Percentiles rank a stretch among this genome's conserved stretches.
Conservation (phyloP, 2,888 invertebrate genomes). For the Linnaemya vulpina region DNA sequence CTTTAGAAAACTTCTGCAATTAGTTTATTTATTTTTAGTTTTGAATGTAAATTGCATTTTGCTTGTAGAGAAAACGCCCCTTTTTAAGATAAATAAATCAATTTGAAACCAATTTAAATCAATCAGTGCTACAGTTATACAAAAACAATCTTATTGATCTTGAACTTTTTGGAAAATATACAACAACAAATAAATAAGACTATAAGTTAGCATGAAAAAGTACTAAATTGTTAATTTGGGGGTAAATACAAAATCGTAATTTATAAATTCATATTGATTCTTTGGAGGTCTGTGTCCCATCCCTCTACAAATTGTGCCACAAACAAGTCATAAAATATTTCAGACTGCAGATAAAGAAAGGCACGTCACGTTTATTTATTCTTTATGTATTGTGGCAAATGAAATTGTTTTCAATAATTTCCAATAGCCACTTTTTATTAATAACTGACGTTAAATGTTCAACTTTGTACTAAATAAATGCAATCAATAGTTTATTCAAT, state of each 20-base stretch:
- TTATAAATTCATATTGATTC: too few species aligned
- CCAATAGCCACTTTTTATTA: not conserved
- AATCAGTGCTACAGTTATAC: slow-evolving; percentile 46
- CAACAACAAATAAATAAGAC: not conserved
- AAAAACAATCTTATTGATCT: slow-evolving; percentile 35
- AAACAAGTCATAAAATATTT: not conserved
- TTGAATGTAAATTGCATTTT: not conserved
- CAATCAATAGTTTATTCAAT: slow-evolving; percentile 21
- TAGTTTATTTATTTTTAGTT: slow-evolving; percentile 28
- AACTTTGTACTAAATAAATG: slow-evolving; percentile 31
- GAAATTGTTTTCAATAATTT: slow-evolving; percentile 45
- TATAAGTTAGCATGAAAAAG: too few species aligned
- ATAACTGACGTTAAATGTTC: slow-evolving; percentile 53
- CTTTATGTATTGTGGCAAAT: not conserved
- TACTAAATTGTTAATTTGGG: too few species aligned
- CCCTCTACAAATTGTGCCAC: not conserved
- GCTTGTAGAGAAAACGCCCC: slow-evolving; percentile 38
- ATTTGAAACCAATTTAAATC: slow-evolving; percentile 60
- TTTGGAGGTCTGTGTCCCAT: too few species aligned
- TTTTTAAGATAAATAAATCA: slow-evolving; percentile 47
- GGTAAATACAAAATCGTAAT: too few species aligned
- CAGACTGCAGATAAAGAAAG: slow-evolving; percentile 28
- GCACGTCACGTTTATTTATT: slow-evolving; percentile 44
- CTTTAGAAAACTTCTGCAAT: slow-evolving; percentile 4
- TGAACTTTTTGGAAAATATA: slow-evolving; percentile 54